Evolutionary conservation across 2,888 invertebrate species (phyloP), one percentile per base, ranked within the genome.

Genomic region (Drosophila quasianomalipes): DNA sequence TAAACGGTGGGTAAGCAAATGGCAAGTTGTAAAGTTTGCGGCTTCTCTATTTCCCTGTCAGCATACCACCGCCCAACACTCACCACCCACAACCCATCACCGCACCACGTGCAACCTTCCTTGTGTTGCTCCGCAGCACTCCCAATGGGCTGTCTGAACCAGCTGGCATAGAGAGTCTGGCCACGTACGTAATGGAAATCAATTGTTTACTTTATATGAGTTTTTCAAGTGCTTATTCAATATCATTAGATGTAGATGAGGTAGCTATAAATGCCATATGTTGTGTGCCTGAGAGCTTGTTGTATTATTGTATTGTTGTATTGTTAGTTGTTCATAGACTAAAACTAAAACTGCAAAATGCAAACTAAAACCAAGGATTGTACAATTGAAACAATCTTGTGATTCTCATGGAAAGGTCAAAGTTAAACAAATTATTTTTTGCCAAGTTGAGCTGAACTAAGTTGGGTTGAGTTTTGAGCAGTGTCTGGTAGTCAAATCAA

Each of bases 211-310:
- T 88, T 87, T 87, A 83, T 82, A 87, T 88, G 88, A 85, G 88
- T 82, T 88, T 88, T 86, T 87, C 85, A 85, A 88, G 87, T 88
- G 87, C 87, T 86, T 88, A 86, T 87, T 87, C 87, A 87, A 87
- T 87, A 87, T 87, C 88, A 87, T 87, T 88, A 87, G 85, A 83
- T 82, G 70, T 61, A 69, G 72, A 84, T 81, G 84, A 84, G 79
- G 76, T 77, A 67, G 79, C 68, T 63, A 59, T 59, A 63, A 55
- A 57, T 70, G 73, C 66, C 79, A 74, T 71, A 70, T 77, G 71
- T 70, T 61, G 19, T 49, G 58, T 28, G 19, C 30, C 22, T n/a
- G 53, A 59, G 31, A 41, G 69, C 54, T 51, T 60, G 35, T 62
- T 16, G 28, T 47, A 47, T 47, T 47, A 16, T 22, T 22, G 22